Evolutionary conservation across 2,113 vertebrate genomes (phyloP).

Genomic region (Chlorodrepanis virens): DNA sequence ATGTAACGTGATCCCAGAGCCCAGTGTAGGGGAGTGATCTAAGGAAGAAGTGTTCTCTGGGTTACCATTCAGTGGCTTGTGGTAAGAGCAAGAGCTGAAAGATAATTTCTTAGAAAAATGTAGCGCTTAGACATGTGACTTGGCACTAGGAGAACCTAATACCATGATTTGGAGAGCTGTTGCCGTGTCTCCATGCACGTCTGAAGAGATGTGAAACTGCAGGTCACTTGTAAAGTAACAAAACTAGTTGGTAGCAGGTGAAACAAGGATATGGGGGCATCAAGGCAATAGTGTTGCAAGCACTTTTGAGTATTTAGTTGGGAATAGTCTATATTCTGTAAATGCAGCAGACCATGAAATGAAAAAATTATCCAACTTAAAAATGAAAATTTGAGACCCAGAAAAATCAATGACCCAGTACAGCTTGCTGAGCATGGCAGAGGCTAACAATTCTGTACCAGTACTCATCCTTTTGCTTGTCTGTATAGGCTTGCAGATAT

Average conservation of each 20-base stretch:
- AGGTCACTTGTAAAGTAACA: background rate
- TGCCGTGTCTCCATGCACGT: accelerated
- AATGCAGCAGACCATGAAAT: background rate
- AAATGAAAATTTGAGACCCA: background rate
- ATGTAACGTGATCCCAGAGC: background rate
- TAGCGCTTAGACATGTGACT: background rate
- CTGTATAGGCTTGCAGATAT: background rate
- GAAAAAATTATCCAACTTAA: background rate
- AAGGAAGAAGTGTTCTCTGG: background rate
- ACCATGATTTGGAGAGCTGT: background rate
- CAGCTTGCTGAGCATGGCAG: background rate
- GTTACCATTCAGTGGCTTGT: background rate
- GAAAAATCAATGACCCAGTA: background rate
- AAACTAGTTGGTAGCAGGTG: background rate
- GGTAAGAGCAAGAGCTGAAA: background rate
- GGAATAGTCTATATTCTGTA: background rate
- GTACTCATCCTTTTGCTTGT: background rate
- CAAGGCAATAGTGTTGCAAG: background rate
- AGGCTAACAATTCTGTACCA: background rate
- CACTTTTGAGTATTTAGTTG: background rate
- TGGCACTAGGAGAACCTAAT: background rate
- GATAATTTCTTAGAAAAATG: background rate
- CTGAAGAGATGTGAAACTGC: background rate
- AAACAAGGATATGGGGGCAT: background rate
- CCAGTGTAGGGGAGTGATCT: background rate